Conservation (phyloP, 2,113 vertebrate genomes). For the Clarias macrocephalus region DNA sequence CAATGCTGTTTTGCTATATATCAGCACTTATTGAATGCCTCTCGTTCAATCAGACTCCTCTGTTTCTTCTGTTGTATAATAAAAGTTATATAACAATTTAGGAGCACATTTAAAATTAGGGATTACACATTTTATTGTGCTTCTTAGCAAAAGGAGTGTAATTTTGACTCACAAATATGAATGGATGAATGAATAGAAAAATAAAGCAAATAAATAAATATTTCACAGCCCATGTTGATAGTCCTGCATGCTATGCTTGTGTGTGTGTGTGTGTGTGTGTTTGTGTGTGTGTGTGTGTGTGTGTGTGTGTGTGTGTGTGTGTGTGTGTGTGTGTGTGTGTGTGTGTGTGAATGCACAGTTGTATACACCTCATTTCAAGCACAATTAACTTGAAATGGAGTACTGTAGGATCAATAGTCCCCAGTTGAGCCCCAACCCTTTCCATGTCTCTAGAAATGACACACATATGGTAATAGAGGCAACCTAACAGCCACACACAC, state of each 20-base stretch:
- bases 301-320: conserved; percentile 49
- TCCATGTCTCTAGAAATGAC: conserved; percentile 76
- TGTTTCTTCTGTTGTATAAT: neutral
- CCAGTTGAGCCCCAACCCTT: conserved; percentile 77
- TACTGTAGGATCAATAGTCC: conserved; percentile 81
- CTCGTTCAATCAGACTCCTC: too few species aligned
- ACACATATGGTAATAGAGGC: conserved; percentile 80
- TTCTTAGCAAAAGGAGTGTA: neutral
- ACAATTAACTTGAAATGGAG: conserved; percentile 85
- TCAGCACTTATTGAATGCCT: too few species aligned
- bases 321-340: conserved; percentile 18
- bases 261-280: conserved; percentile 19
- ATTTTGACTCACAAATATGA: neutral
- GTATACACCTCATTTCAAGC: conserved; percentile 80
- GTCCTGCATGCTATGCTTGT: conserved; percentile 63
- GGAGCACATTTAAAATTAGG: neutral
- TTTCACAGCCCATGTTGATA: conserved; percentile 67
- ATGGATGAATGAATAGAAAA: conserved; percentile 1
- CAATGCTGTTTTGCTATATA: too few species aligned
- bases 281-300: conserved; percentile 44
- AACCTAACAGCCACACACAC: conserved; percentile 77
- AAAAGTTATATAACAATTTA: neutral
- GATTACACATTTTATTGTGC: neutral
- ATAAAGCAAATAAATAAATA: conserved; percentile 72
- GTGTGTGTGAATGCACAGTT: conserved; percentile 32